Base-by-base conservation (phyloP, 2,888 invertebrate species). In the Phasia obesa region DNA sequence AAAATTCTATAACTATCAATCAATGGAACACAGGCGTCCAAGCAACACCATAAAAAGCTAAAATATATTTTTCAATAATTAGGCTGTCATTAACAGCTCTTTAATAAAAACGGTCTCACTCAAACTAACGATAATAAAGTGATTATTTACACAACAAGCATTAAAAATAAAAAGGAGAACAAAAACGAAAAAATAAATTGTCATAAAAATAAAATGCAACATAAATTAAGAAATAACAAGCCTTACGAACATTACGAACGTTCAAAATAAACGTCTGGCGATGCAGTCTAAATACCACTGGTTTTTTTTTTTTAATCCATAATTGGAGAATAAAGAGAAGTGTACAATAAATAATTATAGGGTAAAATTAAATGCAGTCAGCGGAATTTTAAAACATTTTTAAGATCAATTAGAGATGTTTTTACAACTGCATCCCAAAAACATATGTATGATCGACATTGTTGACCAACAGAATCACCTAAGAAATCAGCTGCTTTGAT, bases 221-320 rank as follows among this genome's bases (percentile, higher is more conserved):
- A 60, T 76, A 76, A 76, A 76, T 76, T 67, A 76, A 59, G 59
- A 76, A 76, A 67, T 75, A 75, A 76, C 51, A 59, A 76, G 67
- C 57, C 0, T 9, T 13, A 23, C 23, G 6, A 38, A 71, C n/a
- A n/a, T n/a, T n/a, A n/a, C 60, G 23, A 35, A 35, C 60, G 17
- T 49, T 47, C 17, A 38, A 42, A 55, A 25, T 19, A 27, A 69
- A 69, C 27, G 42, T 35, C 47, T 35, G 47, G 13, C 17, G 49
- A 13, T 49, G 55, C 59, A 59, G 59, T 71, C 47, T 21, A 23
- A 35, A 25, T 0, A 53, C 57, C 57, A 70, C 59, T 59, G 15
- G 59, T 59, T 71, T 59, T n/a, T n/a, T n/a, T n/a, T n/a, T n/a
- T n/a, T n/a, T n/a, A n/a, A n/a, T n/a, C n/a, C n/a, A n/a, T n/a